phyloP scores from a whole-genome alignment of 2,888 invertebrate genomes.

The Osedax fenrisi region DNA sequence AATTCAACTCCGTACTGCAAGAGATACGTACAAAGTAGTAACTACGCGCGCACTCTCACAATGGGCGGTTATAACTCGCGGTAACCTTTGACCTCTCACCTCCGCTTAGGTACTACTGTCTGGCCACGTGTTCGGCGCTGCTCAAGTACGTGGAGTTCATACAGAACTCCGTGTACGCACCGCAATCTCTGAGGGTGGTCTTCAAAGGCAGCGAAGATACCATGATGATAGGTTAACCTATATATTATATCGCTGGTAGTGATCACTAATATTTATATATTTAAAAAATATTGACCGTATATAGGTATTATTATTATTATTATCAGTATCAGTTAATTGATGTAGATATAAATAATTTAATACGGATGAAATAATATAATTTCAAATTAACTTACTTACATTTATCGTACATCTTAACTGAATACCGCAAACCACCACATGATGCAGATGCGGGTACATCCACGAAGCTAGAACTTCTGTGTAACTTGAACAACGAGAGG shows the following conservation, averaged over 20 bases:
- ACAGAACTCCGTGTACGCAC: constrained; percentile 64
- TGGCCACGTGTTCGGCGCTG: constrained; percentile 72
- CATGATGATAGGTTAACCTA: constrained; percentile 67
- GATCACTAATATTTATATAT: no score
- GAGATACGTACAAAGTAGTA: constrained; percentile 48
- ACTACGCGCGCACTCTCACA: not conserved
- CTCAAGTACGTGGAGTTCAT: constrained; percentile 71
- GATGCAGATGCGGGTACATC: constrained; percentile 78
- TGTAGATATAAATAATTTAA: no score
- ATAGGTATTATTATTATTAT: not conserved
- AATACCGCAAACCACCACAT: no score
- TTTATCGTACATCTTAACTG: no score
- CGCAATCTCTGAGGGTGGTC: constrained; percentile 66
- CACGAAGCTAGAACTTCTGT: constrained; percentile 58
- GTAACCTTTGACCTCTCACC: not conserved
- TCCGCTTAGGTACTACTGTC: constrained; percentile 74
- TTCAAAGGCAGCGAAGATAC: constrained; percentile 71
- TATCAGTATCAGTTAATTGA: constrained; percentile 33
- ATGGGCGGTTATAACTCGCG: not conserved
- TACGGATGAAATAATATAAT: no score
- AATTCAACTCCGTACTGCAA: constrained; percentile 54
- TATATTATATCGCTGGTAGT: no score
- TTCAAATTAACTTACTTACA: no score
- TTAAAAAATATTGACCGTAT: no score
- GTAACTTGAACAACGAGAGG: constrained; percentile 46